These are phyloP conservation scores for Leptinotarsa texana DNA, from an alignment of 1,140 invertebrate genomes.

Conservation along the genomic window DNA sequence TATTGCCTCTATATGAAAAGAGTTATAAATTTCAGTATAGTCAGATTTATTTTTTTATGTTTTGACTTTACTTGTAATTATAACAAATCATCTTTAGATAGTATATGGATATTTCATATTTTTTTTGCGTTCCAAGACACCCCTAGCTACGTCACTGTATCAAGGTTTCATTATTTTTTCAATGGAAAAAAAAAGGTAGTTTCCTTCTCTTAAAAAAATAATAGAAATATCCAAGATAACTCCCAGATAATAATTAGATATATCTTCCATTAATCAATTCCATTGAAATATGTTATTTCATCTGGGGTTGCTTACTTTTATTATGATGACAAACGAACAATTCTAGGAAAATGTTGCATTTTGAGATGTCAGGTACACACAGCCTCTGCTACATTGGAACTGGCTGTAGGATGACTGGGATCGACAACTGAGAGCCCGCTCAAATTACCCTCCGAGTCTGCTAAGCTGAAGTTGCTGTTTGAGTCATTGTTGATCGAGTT, in stretches of 20 bases:
- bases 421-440: neutral
- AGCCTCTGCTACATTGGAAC: constrained; percentile 29
- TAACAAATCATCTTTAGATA: too few relatives aligned
- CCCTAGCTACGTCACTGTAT: too few relatives aligned
- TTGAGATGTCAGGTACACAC: constrained; percentile 43
- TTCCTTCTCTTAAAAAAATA: neutral
- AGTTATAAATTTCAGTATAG: too few relatives aligned
- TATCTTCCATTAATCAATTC: too few relatives aligned
- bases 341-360: constrained; percentile 1
- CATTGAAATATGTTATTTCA: neutral
- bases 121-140: too few relatives aligned
- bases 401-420: constrained; percentile 6
- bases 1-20: too few relatives aligned
- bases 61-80: too few relatives aligned
- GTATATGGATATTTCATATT: too few relatives aligned
- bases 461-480: constrained; percentile 49
- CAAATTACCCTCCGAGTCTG: constrained; percentile 34
- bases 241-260: neutral
- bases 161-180: too few relatives aligned
- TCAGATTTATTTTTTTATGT: too few relatives aligned
- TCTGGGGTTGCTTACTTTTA: neutral
- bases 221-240: neutral
- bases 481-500: constrained; percentile 52
- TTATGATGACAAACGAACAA: constrained; percentile 3
- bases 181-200: too few relatives aligned